Base-by-base conservation (phyloP, 92 coral and sea anemone genomes). In the Bergia puertoricense region DNA sequence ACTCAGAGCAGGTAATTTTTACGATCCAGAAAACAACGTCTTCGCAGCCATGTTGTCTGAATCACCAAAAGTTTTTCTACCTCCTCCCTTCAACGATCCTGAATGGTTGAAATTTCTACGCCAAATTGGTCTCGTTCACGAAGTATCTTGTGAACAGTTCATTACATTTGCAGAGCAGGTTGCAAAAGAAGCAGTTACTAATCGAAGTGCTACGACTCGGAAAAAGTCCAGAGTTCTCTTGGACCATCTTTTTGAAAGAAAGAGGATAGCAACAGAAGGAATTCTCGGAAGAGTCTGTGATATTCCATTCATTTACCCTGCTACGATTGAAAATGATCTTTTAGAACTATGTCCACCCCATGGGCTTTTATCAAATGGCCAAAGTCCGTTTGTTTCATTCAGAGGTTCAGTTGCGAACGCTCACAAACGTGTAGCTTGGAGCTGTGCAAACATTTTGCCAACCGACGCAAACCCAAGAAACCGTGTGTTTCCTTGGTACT, bases 391-490 rank as follows among this genome's bases (percentile, higher is more conserved):
- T 44, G 84, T 90, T 51, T 39, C 92, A 23, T 95, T 93, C 81
- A 74, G 68, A 38, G 94, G 89, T 10, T 86, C 96, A 8, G 92
- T 92, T 14, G 41, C 81, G 5, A n/a, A 39, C 5, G 4, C 54
- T 13, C 80, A 93, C 76, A 11, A 71, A 0, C 20, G 84, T 5
- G 44, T 90, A 2, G 89, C 85, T 23, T 95, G 98, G 98, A 93
- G 94, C 5, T 80, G 77, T 62, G 91, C 92, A n/a, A 43, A 72
- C 59, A 38, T 95, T 30, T 85, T 95, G 39, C 94, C 98, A 1
- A 2, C 0, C 0, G 14, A 77, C 46, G 95, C 93, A 22, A 44
- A 86, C 8, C 92, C 94, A 9, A 46, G 41, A 8, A 14, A 38
- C 71, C 20, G 5, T 65, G 9, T 4, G 22, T 14, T 14, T 62